These are phyloP conservation scores for Oreohelix idahoensis DNA, from an alignment of 1,140 invertebrate species.

Conservation along the genomic window DNA sequence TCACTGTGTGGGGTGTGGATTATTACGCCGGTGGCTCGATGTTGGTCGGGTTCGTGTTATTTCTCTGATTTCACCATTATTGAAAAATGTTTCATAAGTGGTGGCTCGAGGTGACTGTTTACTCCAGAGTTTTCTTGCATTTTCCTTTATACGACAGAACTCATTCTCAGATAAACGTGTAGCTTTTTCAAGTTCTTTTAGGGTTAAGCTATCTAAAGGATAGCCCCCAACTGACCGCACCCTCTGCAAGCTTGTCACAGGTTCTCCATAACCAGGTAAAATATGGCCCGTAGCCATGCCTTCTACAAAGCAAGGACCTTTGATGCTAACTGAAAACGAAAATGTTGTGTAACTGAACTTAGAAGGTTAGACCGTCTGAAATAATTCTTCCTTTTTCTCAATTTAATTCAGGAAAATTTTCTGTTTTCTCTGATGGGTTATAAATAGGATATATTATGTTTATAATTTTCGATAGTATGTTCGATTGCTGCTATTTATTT, in stretches of 20 bases:
- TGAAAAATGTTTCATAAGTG: conserved; percentile 57
- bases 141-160: conserved; percentile 54
- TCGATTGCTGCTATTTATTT: no score
- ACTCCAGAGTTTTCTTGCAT: conserved; percentile 59
- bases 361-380: no score
- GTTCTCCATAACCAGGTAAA: conserved; percentile 66
- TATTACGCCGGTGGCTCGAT: conserved; percentile 59
- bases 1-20: conserved; percentile 67
- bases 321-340: no score
- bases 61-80: conserved; percentile 47
- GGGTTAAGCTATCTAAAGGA: conserved; percentile 55
- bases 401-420: no score
- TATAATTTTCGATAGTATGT: no score
- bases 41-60: conserved; percentile 52
- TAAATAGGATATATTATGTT: no score
- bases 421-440: no score
- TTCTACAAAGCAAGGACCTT: no score
- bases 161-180: conserved; percentile 39
- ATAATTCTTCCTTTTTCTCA: no score
- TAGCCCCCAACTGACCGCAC: conserved; percentile 53
- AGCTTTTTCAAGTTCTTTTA: conserved; percentile 51
- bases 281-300: conserved; percentile 66
- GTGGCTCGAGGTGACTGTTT: conserved; percentile 48
- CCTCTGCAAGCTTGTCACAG: conserved; percentile 56
- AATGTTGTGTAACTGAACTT: no score